Percentiles rank a stretch among this genome's conserved stretches.
These are phyloP conservation scores for Sapajus apella DNA, from an alignment of 2,113 vertebrate species.

Conservation along the genomic window DNA sequence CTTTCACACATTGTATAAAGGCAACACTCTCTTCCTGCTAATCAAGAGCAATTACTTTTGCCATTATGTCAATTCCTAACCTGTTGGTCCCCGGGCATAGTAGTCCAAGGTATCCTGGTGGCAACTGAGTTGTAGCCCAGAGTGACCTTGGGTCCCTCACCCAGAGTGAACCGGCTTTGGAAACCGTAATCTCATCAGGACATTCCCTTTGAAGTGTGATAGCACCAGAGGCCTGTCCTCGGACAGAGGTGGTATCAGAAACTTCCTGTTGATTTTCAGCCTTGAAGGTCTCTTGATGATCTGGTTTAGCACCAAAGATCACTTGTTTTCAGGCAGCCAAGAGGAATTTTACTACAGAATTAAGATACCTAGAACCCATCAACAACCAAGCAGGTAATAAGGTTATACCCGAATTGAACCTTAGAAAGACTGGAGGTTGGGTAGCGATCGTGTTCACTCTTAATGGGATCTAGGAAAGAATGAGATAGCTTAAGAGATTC, in stretches of 20 bases:
- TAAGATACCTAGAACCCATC: constrained; percentile 72
- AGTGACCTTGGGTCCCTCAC: background rate
- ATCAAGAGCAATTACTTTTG: background rate
- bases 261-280: no score
- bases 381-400: constrained; percentile 49
- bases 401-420: constrained; percentile 36
- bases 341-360: constrained; percentile 74
- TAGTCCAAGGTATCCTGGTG: background rate
- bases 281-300: no score
- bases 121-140: background rate
- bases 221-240: no score
- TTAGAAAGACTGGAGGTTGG: constrained; percentile 51
- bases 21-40: background rate
- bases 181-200: background rate
- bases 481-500: constrained; percentile 13
- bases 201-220: no score
- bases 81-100: background rate
- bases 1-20: no score
- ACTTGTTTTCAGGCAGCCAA: no score
- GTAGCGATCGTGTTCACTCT: constrained; percentile 49
- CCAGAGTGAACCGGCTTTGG: background rate
- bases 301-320: no score
- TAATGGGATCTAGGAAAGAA: constrained; percentile 69
- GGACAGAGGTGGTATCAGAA: no score
- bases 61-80: background rate